Conservation (phyloP, 2,113 vertebrate genomes). For the Gadus chalcogrammus region DNA sequence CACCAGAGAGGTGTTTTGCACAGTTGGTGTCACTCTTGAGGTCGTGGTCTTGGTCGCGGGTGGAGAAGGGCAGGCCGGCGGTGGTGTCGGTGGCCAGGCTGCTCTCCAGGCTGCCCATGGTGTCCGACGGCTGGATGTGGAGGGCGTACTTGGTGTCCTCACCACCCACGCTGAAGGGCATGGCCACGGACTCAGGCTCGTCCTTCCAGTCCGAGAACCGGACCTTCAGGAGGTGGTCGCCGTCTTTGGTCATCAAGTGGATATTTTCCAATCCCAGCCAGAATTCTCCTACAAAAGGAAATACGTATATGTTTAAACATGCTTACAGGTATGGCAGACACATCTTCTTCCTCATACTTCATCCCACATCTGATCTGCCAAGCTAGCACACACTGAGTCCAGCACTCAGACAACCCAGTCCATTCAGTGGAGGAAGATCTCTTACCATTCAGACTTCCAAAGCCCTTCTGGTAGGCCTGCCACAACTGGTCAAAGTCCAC, state of each 20-base stretch:
- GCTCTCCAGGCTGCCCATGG: slow-evolving; percentile 75
- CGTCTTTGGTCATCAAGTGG: slow-evolving; percentile 73
- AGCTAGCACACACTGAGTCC: slow-evolving; percentile 4
- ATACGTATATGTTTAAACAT: no score
- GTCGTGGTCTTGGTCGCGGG: slow-evolving; percentile 88
- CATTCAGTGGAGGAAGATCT: neutral
- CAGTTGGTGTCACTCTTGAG: slow-evolving; percentile 84
- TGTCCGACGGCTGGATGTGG: slow-evolving; percentile 60
- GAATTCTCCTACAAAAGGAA: slow-evolving; percentile 81
- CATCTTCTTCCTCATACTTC: no score
- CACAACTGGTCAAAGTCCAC: slow-evolving; percentile 92
- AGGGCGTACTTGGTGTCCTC: slow-evolving; percentile 83
- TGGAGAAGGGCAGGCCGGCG: slow-evolving; percentile 86
- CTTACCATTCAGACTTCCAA: slow-evolving; percentile 79
- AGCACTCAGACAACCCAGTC: neutral
- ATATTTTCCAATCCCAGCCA: slow-evolving; percentile 93
- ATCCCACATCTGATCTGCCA: neutral
- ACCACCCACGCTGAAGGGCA: slow-evolving; percentile 77
- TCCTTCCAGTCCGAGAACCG: slow-evolving; percentile 86
- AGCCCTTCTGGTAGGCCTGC: slow-evolving; percentile 87
- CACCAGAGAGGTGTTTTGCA: slow-evolving; percentile 92
- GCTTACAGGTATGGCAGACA: neutral
- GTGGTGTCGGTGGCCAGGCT: slow-evolving; percentile 67
- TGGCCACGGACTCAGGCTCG: slow-evolving; percentile 70
- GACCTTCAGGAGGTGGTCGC: slow-evolving; percentile 74